Percentiles rank a stretch among this genome's conserved stretches.
These are phyloP conservation scores for Crossoptilon crossoptilon DNA, from an alignment of 2,797 vertebrate genomes.

Conservation along the genomic window DNA sequence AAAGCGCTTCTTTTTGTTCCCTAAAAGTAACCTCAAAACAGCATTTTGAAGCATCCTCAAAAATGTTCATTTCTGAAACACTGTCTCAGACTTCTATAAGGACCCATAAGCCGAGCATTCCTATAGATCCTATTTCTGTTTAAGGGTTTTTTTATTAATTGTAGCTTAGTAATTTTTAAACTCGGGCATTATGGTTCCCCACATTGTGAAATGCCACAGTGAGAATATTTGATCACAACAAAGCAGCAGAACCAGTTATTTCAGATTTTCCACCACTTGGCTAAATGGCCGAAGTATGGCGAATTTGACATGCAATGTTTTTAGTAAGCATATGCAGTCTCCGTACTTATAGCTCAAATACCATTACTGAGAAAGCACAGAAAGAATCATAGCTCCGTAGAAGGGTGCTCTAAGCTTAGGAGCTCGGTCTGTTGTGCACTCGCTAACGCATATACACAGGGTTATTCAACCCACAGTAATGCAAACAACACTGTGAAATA, in stretches of 20 bases:
- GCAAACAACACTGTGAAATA: background rate
- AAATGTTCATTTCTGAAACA: background rate
- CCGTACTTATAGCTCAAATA: background rate
- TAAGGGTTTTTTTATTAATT: background rate
- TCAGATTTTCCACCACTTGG: background rate
- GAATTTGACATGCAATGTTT: background rate
- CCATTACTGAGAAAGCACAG: background rate
- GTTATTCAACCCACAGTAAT: background rate
- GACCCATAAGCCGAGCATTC: background rate
- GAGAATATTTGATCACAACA: background rate
- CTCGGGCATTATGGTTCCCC: background rate
- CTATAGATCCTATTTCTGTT: fast-evolving
- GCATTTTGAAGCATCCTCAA: background rate
- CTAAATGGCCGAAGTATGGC: background rate
- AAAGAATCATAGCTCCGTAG: background rate
- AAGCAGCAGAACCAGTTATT: background rate
- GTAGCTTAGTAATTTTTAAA: background rate
- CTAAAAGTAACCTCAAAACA: background rate
- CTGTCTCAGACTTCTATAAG: background rate
- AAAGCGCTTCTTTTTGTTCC: background rate
- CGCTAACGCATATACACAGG: fast-evolving
- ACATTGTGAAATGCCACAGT: background rate
- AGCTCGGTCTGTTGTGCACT: background rate
- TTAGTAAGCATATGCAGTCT: background rate
- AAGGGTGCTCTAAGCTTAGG: background rate